Evolutionary conservation across 2,888 invertebrate species (phyloP).

Genomic region (Catocala fraxini): DNA sequence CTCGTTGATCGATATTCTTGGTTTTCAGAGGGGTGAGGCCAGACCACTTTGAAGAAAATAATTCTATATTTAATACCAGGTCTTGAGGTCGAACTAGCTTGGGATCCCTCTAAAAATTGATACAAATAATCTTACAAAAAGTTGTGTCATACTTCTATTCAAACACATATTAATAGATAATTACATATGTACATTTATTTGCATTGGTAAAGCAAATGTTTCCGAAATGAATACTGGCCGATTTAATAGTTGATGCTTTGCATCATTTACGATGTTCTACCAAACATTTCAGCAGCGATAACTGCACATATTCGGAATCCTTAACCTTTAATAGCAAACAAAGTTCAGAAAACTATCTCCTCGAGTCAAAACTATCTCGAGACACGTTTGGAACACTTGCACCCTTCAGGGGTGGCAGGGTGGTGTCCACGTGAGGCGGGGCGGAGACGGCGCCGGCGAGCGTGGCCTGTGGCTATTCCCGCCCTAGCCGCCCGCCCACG

Average conservation of each 20-base stretch:
- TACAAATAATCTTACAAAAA: no score
- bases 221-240: no score
- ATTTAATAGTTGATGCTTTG: no score
- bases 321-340: not conserved
- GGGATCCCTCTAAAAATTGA: no score
- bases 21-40: conserved; percentile 45
- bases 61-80: not conserved
- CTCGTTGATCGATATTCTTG: conserved; percentile 49
- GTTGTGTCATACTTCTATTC: no score
- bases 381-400: conserved; percentile 26
- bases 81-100: not conserved
- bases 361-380: conserved; percentile 22
- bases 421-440: conserved; percentile 68
- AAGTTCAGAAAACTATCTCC: conserved; percentile 2
- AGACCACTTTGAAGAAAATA: conserved; percentile 19
- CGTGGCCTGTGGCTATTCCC: conserved; percentile 83
- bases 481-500: conserved; percentile 66
- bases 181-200: no score
- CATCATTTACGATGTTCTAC: no score
- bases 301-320: no score
- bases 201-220: no score
- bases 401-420: conserved; percentile 41
- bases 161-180: no score
- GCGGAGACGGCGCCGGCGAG: conserved; percentile 72
- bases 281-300: no score